phyloP scores from a whole-genome alignment of 2,113 vertebrate species.

The Pandion haliaetus region DNA sequence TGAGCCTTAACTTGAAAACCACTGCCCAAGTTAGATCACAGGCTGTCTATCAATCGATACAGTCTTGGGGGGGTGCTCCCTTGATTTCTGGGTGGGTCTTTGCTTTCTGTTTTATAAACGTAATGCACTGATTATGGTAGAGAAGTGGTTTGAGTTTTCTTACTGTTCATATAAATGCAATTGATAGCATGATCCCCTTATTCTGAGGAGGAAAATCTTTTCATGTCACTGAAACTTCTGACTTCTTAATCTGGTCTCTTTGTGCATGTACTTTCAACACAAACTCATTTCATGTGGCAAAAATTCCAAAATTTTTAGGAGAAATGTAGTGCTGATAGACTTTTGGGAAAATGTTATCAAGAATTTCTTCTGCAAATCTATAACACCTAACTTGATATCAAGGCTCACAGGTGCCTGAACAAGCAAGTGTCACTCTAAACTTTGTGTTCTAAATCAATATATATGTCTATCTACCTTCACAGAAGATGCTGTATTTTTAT shows the following conservation, averaged over 20 bases:
- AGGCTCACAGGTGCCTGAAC: background rate
- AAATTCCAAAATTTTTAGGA: background rate
- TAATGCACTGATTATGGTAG: background rate
- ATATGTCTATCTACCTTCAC: background rate
- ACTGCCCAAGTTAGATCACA: background rate
- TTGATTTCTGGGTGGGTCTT: accelerated
- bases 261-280: background rate
- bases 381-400: background rate
- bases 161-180: background rate
- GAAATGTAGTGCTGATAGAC: background rate
- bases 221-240: background rate
- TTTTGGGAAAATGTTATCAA: background rate
- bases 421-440: background rate
- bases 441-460: background rate
- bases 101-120: background rate
- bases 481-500: background rate
- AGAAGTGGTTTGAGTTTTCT: background rate
- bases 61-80: background rate
- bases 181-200: background rate
- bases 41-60: background rate
- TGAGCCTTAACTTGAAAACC: background rate
- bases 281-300: background rate
- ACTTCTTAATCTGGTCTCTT: background rate
- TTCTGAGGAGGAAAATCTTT: background rate
- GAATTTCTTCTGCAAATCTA: background rate